Conservation (phyloP, 2,797 vertebrate species). For the Salarias fasciatus region DNA sequence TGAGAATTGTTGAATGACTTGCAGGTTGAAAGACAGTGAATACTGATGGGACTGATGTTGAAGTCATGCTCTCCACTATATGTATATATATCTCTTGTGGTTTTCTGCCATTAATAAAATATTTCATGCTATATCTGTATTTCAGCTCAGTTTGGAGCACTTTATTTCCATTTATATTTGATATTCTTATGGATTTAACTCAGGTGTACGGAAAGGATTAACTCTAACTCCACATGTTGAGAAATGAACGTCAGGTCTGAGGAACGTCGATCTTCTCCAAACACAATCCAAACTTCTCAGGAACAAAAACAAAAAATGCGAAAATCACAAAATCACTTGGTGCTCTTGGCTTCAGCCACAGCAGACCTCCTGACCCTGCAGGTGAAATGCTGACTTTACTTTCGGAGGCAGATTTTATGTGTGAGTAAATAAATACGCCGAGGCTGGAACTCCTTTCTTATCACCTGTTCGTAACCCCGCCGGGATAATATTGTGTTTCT, state of each 20-base stretch:
- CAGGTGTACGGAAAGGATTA: slow-evolving; percentile 2
- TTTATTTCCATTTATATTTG: neutral
- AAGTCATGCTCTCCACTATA: neutral
- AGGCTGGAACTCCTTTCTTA: neutral
- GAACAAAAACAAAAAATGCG: neutral
- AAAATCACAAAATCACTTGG: neutral
- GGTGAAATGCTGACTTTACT: neutral
- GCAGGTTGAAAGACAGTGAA: slow-evolving; percentile 18
- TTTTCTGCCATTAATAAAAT: neutral
- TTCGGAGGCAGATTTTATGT: neutral
- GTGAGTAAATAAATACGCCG: neutral
- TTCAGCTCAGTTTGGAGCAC: neutral
- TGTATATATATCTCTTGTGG: neutral
- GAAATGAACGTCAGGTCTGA: too few species aligned
- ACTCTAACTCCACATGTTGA: neutral
- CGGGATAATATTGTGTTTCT: slow-evolving; percentile 6
- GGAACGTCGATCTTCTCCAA: neutral
- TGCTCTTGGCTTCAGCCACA: neutral
- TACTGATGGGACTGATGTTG: too few species aligned
- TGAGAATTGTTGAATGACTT: neutral
- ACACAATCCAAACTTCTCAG: neutral
- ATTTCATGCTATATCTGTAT: neutral
- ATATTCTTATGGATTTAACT: neutral
- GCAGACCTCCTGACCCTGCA: neutral
- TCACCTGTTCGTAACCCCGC: slow-evolving; percentile 13